A percentile compares a stretch with the other conserved stretches of the same genome.
These are phyloP conservation scores for Acanthaster planci DNA, from an alignment of 35 echinoderm and acorn worm genomes.

Conservation along the genomic window DNA sequence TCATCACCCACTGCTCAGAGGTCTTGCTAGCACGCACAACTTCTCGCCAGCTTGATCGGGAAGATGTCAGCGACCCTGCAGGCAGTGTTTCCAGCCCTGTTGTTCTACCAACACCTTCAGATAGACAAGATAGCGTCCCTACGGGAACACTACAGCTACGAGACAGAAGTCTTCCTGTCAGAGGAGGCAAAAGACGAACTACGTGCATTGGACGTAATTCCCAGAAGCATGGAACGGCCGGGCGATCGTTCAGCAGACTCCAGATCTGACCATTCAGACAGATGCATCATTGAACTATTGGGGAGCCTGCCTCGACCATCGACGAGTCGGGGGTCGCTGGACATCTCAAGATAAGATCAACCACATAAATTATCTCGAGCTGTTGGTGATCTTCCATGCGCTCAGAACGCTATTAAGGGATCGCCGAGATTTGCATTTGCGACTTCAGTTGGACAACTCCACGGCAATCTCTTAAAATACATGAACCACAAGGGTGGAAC, in stretches of 20 bases:
- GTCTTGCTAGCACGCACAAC: no score
- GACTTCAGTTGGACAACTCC: slow-evolving; percentile 23
- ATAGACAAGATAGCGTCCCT: not conserved
- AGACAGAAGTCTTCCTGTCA: not conserved
- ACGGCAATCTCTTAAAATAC: not conserved
- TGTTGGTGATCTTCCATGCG: slow-evolving; percentile 38
- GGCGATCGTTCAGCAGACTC: no score
- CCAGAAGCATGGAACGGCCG: no score
- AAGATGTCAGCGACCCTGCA: not conserved
- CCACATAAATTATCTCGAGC: no score
- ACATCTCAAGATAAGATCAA: no score
- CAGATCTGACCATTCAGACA: no score
- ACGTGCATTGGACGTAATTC: not conserved
- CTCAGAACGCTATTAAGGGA: slow-evolving; percentile 28
- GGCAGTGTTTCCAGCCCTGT: slow-evolving; percentile 5
- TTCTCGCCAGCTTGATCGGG: not conserved
- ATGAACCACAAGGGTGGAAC: not conserved
- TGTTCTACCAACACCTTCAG: no score
- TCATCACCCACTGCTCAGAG: no score
- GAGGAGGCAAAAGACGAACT: not conserved
- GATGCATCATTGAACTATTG: no score
- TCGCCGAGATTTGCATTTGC: not conserved
- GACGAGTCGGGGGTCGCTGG: no score
- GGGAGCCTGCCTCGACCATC: no score
- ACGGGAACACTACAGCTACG: not conserved